Evolutionary conservation across 2,888 invertebrate species (phyloP), one percentile per base, ranked within the genome.

Genomic region (Sminthurinus aureus): DNA sequence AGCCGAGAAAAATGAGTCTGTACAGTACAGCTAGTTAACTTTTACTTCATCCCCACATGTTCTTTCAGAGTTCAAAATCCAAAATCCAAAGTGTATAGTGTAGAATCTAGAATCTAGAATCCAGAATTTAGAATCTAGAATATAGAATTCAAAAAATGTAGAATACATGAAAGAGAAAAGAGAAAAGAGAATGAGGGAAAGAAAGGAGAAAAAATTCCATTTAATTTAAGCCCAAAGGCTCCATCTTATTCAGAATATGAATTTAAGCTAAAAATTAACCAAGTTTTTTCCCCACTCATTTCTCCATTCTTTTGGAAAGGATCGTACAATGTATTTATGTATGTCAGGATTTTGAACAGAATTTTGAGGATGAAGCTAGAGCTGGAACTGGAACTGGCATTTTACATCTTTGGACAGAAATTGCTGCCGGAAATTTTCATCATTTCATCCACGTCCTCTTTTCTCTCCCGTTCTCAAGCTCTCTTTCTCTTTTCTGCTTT

Each of bases 401-500:
- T 78, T 66, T 79, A 69, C 51, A 79, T 79, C 66, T 79, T 67
- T 79, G 20, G 26, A 50, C 50, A 69, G 79, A 79, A 77, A 79
- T 79, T 38, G 69, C 79, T 79, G 69, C 79, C 79, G 79, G 79
- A 79, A 79, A 79, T 79, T 79, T 79, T 79, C 69, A 69, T 79
- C 67, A 79, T 79, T 79, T 79, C 69, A 79, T 26, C 51, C 79
- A 79, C 79, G 79, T 79, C 69, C 24, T n/a, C 38, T n/a, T 51
- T 24, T 66, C 69, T 67, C 67, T 69, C 20, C n/a, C 69, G 51
- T 69, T 26, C 51, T 69, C 67, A 69, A 69, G 67, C 69, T 66
- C 20, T 22, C n/a, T 51, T 24, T 66, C 50, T 38, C 67, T 69
- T 13, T 50, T 66, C 24, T 1, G 2, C 58, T 66, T n/a, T 38